phyloP scores from a whole-genome alignment of 2,888 invertebrate species.

The Globia sparganii region DNA sequence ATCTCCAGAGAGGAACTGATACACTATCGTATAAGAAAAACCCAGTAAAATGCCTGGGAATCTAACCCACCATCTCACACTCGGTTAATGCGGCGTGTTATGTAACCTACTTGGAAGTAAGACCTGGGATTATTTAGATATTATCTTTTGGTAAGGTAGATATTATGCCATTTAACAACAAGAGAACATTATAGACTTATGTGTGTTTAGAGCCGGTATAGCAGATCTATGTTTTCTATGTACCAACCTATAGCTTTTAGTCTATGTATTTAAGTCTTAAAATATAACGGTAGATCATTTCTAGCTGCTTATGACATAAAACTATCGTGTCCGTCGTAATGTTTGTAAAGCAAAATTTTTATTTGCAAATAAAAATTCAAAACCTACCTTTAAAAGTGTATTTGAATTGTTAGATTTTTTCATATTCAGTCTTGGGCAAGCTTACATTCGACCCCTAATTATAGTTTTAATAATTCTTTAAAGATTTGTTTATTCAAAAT shows the following conservation, averaged over 20 bases:
- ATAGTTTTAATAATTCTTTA: background rate
- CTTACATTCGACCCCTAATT: background rate
- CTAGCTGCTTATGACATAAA: constrained; percentile 6
- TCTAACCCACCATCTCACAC: background rate
- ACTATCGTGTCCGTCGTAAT: background rate
- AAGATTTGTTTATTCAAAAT: background rate
- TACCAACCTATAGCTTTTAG: constrained; percentile 2
- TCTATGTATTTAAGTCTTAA: background rate
- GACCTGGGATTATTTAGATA: background rate
- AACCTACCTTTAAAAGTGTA: background rate
- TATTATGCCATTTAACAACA: background rate
- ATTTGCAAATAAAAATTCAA: no score
- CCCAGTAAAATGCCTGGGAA: background rate
- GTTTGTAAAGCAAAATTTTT: no score
- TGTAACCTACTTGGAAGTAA: background rate
- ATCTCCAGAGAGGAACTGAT: background rate
- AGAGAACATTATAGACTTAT: background rate
- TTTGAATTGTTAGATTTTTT: background rate
- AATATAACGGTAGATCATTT: constrained; percentile 5
- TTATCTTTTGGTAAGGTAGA: background rate
- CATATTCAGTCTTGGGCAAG: background rate
- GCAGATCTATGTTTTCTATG: background rate
- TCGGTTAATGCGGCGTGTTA: no score
- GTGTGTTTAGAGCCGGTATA: background rate
- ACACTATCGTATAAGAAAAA: background rate